A percentile compares a stretch with the other conserved stretches of the same genome.
Conservation (phyloP, 2,888 invertebrate genomes). For the Scaptomyza caliginosa region DNA sequence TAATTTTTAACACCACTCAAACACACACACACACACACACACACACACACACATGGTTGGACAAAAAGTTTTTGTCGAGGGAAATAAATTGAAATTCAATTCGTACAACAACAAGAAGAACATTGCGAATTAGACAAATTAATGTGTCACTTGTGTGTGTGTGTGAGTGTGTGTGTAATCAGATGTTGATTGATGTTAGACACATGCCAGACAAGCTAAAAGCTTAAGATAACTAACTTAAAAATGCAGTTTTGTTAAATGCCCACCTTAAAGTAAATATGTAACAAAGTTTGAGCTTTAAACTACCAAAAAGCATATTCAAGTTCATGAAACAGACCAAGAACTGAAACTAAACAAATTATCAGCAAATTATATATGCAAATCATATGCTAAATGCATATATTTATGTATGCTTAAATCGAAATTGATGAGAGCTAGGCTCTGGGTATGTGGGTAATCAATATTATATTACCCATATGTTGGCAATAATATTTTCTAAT, state of each 20-base stretch:
- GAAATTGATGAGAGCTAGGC: constrained; percentile 10
- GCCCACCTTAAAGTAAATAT: not conserved
- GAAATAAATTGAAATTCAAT: constrained; percentile 62
- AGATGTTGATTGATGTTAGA: constrained; percentile 17
- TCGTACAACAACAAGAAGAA: constrained; percentile 26
- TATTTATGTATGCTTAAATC: constrained; percentile 11
- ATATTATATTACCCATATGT: constrained; percentile 10
- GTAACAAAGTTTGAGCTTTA: not conserved
- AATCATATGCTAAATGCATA: not conserved
- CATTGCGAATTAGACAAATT: constrained; percentile 46
- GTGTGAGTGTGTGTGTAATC: constrained; percentile 16
- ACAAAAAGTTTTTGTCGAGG: constrained; percentile 30
- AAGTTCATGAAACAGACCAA: not conserved
- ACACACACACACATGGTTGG: constrained; percentile 1
- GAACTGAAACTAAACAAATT: not conserved
- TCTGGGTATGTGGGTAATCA: not conserved
- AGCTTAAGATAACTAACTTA: too few relatives aligned
- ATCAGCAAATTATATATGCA: not conserved
- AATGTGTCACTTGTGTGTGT: constrained; percentile 30
- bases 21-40: constrained; percentile 7
- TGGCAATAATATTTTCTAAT: constrained; percentile 37
- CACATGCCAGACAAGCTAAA: too few relatives aligned
- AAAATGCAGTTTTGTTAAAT: too few relatives aligned
- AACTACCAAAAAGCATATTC: not conserved
- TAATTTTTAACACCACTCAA: constrained; percentile 42